Percentiles rank a stretch among this genome's conserved stretches.
Evolutionary conservation across 23 tunicate species (phyloP).

Genomic region (Halocynthia roretzi): DNA sequence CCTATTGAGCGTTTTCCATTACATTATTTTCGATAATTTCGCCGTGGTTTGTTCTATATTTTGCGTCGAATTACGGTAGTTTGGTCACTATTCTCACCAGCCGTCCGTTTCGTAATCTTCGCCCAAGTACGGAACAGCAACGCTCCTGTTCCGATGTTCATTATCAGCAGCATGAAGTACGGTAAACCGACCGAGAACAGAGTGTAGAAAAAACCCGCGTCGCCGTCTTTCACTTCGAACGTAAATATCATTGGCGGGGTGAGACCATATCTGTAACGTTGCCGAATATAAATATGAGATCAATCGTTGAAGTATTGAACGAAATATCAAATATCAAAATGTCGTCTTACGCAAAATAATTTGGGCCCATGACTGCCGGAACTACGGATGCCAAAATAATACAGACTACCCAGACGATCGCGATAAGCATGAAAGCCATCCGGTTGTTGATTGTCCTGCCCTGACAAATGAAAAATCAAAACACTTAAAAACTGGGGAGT

Average conservation of each 20-base stretch:
- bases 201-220: slow-evolving; percentile 1
- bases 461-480: slow-evolving; percentile 1
- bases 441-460: slow-evolving; percentile 11
- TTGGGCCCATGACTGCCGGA: slow-evolving; percentile 8
- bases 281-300: neutral
- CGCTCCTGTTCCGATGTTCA: slow-evolving; percentile 10
- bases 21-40: too few relatives aligned
- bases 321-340: too few relatives aligned
- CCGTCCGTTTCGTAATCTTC: slow-evolving; percentile 3
- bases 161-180: neutral
- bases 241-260: slow-evolving; percentile 15
- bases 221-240: neutral
- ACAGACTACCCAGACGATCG: slow-evolving; percentile 15
- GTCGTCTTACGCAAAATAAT: slow-evolving; percentile 5
- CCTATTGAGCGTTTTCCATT: too few relatives aligned
- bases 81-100: neutral
- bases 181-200: slow-evolving; percentile 12
- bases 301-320: neutral
- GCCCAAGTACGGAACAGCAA: slow-evolving; percentile 7
- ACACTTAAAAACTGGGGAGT: too few relatives aligned
- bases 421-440: slow-evolving; percentile 3
- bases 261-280: neutral
- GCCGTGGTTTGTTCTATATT: too few relatives aligned
- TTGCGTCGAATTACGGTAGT: too few relatives aligned
- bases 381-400: neutral